phyloP scores from a whole-genome alignment of 2,888 invertebrate genomes.

The Chloromyia formosa region DNA sequence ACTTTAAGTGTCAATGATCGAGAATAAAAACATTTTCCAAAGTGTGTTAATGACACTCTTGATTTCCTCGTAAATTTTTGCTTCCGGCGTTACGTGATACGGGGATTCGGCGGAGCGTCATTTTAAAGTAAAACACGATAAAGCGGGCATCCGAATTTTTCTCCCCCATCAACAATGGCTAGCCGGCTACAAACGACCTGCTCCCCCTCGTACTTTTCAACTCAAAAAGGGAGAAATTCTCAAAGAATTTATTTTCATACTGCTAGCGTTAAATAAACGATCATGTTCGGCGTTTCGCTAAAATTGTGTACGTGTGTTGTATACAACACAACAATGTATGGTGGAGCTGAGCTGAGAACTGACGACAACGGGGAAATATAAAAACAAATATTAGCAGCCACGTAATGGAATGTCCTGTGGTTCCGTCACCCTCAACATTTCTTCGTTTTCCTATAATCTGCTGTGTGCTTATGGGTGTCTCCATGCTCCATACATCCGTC shows the following conservation, averaged over 20 bases:
- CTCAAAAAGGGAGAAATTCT: neutral
- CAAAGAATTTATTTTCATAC: conserved; percentile 36
- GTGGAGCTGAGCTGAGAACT: too few species aligned
- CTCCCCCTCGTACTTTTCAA: conserved; percentile 20
- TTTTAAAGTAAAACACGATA: neutral
- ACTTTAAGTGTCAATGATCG: conserved; percentile 43
- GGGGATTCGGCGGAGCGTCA: neutral
- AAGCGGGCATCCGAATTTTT: neutral
- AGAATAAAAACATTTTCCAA: conserved; percentile 43
- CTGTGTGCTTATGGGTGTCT: too few species aligned
- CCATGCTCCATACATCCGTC: too few species aligned
- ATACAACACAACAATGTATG: too few species aligned
- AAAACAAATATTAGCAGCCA: conserved; percentile 39
- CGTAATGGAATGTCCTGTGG: conserved; percentile 25
- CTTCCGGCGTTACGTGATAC: conserved; percentile 43
- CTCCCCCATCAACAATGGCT: neutral
- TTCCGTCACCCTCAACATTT: conserved; percentile 12
- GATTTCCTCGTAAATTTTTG: conserved; percentile 49
- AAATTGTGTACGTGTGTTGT: conserved; percentile 30
- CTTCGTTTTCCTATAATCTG: too few species aligned
- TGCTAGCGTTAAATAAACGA: conserved; percentile 23
- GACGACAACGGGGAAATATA: conserved; percentile 13
- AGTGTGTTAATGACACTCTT: conserved; percentile 47
- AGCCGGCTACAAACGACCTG: neutral
- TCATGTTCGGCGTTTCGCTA: conserved; percentile 32